Conservation (phyloP, 2,888 invertebrate genomes). For the Onchidella celtica region DNA sequence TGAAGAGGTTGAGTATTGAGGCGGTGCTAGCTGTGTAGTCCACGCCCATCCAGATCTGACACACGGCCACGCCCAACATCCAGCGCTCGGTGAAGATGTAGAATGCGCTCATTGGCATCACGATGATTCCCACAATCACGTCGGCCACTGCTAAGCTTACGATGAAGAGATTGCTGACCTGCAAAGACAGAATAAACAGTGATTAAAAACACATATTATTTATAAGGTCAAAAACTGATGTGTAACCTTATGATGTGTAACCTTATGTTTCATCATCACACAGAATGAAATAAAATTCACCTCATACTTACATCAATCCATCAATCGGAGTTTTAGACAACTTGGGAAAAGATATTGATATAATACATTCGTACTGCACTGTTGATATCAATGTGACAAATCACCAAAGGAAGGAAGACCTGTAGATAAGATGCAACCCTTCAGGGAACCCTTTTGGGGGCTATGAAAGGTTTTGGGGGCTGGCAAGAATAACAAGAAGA, state of each 20-base stretch:
- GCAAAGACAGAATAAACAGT: constrained; percentile 43
- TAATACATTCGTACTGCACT: too few relatives aligned
- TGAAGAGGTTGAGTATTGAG: constrained; percentile 83
- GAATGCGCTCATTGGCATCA: constrained; percentile 82
- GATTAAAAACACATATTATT: not conserved
- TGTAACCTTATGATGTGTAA: not conserved
- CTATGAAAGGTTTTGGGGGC: too few relatives aligned
- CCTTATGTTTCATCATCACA: too few relatives aligned
- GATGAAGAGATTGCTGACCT: constrained; percentile 83
- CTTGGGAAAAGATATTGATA: too few relatives aligned
- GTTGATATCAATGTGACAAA: too few relatives aligned
- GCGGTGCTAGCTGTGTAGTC: constrained; percentile 84
- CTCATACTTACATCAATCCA: too few relatives aligned
- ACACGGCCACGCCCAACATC: constrained; percentile 82
- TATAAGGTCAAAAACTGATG: not conserved
- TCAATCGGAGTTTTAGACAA: too few relatives aligned
- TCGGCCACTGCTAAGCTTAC: constrained; percentile 82
- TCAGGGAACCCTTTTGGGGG: too few relatives aligned
- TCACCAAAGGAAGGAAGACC: too few relatives aligned
- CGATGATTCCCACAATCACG: constrained; percentile 81
- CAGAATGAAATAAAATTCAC: too few relatives aligned
- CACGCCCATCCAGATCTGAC: constrained; percentile 83
- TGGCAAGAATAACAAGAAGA: too few relatives aligned
- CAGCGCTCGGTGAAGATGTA: constrained; percentile 81
- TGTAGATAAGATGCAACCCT: too few relatives aligned